Conservation (phyloP, 2,797 vertebrate genomes). For the Falco berigora region DNA sequence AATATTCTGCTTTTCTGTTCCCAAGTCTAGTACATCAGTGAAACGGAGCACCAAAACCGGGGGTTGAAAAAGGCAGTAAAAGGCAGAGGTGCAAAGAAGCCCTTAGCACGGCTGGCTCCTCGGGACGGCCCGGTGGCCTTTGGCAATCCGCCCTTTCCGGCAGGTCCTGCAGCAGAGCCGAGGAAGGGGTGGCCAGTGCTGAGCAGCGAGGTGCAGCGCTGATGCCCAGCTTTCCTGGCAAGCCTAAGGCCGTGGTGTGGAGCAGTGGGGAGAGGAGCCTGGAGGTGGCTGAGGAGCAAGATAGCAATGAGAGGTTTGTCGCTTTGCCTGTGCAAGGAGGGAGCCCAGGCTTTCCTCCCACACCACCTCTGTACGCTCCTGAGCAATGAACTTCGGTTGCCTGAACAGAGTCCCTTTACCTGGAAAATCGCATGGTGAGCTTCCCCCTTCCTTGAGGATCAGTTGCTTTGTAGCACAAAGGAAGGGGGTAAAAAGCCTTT, state of each 20-base stretch:
- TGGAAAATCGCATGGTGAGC: not conserved
- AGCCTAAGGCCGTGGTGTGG: not conserved
- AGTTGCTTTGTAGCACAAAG: not conserved
- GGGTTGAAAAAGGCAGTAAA: not conserved
- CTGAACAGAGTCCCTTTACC: not conserved
- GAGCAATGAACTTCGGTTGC: not conserved
- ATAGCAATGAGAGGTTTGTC: not conserved
- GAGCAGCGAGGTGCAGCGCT: not conserved
- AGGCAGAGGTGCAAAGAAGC: not conserved
- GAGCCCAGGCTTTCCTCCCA: not conserved
- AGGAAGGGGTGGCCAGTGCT: not conserved
- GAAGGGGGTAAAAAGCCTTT: not conserved
- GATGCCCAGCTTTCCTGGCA: not conserved
- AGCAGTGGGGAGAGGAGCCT: not conserved
- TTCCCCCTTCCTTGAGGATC: not conserved
- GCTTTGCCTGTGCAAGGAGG: not conserved
- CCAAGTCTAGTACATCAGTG: not conserved
- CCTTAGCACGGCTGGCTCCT: not conserved
- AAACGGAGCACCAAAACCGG: not conserved
- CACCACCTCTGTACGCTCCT: not conserved
- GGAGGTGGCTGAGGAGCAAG: not conserved
- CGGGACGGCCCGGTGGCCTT: not conserved
- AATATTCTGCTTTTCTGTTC: not conserved
- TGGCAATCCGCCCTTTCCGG: not conserved
- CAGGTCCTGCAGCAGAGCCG: not conserved